Base-by-base conservation (phyloP, 2,888 invertebrate genomes). In the Nasonia oneida region DNA sequence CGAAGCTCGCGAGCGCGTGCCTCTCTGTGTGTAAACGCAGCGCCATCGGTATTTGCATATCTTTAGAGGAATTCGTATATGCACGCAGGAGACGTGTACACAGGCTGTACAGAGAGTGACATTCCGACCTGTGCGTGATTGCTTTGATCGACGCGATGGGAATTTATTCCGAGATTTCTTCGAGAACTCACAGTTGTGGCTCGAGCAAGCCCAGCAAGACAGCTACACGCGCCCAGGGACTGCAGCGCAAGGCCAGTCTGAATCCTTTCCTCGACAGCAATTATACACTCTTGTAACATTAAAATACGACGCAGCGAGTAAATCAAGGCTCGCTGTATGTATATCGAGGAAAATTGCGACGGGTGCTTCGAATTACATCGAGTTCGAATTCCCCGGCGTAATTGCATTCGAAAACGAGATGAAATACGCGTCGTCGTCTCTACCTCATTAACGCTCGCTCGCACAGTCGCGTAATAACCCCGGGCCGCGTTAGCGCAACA, bases 11-110 rank as follows among this genome's bases (percentile, higher is more conserved):
- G 64, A 3, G 14, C 2, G 33, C 14, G 64, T 10, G n/a, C n/a
- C 18, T 23, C 2, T 23, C 1, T 67, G 33, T 33, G 10, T 14
- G 33, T 15, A 33, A 29, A 67, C 67, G 3, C 33, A 8, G 29
- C 33, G 15, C 14, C 67, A 67, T 67, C 8, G 67, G 29, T 67
- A 67, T 67, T 67, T 67, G 67, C 67, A 67, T 67, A 67, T 67
- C 67, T 67, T 67, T 67, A 67, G 67, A 67, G 67, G 67, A 67
- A 33, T 67, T n/a, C 33, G 33, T 67, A 61, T 61, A 67, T 33
- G 67, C 33, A 1, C 29, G n/a, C 29, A 1, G 29, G 14, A 33
- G 67, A 67, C 14, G 67, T 14, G 67, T 29, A 67, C 23, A n/a
- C 23, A n/a, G n/a, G 37, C 3, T n/a, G 57, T 61, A n/a, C 23